Conservation (phyloP, 23 tunicate species). For the Ascidia mentula region DNA sequence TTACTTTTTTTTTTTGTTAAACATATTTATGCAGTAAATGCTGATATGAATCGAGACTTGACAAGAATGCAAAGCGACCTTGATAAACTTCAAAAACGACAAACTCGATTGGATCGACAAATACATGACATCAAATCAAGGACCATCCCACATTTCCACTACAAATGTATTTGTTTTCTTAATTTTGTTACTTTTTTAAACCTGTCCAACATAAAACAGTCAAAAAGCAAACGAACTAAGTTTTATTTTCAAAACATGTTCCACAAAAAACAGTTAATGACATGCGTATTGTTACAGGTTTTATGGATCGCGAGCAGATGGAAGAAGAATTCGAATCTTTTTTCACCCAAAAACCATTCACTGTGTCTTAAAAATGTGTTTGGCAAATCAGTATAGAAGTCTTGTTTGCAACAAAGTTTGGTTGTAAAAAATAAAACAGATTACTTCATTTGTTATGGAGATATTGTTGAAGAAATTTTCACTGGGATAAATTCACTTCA, state of each 20-base stretch:
- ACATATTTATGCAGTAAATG: constrained; percentile 7
- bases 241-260: no score
- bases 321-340: neutral
- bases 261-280: no score
- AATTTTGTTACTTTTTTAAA: no score
- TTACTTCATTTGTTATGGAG: neutral
- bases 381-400: neutral
- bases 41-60: constrained; percentile 1
- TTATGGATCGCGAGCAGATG: neutral
- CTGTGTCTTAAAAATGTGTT: neutral
- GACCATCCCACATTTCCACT: no score
- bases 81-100: constrained; percentile 11
- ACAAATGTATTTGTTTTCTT: no score
- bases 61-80: constrained; percentile 9
- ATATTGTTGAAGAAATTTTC: neutral
- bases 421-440: neutral
- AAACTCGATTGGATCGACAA: constrained; percentile 18
- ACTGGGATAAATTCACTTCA: neutral
- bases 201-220: no score
- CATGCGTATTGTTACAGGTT: neutral
- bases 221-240: no score
- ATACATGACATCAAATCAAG: constrained; percentile 16
- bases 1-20: no score
- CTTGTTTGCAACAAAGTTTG: neutral
- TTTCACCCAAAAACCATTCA: neutral